Conservation (phyloP, 2,113 vertebrate species). For the Rutilus rutilus region DNA sequence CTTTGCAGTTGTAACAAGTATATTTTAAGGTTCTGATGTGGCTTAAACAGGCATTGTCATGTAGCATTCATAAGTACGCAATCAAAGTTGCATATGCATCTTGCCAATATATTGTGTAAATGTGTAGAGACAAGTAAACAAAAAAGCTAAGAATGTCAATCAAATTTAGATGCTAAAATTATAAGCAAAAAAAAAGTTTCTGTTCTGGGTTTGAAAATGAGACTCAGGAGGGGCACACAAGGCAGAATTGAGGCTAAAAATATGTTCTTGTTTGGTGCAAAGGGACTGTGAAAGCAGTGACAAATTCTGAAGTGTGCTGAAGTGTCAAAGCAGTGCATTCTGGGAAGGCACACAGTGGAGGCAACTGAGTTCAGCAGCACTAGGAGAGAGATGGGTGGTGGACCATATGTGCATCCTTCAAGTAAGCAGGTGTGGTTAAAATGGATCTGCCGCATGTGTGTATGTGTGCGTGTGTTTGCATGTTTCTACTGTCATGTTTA, state of each 20-base stretch:
- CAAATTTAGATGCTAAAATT: background rate
- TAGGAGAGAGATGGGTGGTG: background rate
- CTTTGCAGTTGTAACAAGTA: no score
- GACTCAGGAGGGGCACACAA: constrained; percentile 9
- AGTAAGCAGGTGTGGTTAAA: constrained; percentile 20
- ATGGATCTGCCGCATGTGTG: background rate
- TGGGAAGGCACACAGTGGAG: constrained; percentile 17
- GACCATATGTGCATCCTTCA: constrained; percentile 29
- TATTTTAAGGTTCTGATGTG: background rate
- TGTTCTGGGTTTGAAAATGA: background rate
- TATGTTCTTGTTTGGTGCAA: constrained; percentile 22
- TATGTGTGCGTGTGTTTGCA: background rate
- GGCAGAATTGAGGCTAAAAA: constrained; percentile 12
- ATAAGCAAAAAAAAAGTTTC: background rate
- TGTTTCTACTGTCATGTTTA: background rate
- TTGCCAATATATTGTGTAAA: background rate
- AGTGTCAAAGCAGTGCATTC: constrained; percentile 46
- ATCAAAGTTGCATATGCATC: background rate
- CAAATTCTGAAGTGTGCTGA: constrained; percentile 35
- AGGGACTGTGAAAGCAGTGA: constrained; percentile 41
- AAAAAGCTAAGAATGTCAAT: background rate
- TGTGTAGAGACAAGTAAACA: constrained; percentile 4
- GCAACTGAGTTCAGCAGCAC: constrained; percentile 29
- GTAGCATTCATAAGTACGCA: background rate
- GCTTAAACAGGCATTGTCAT: background rate